These are phyloP conservation scores for Lordiphosa mommai DNA, from an alignment of 1,140 invertebrate species.

Conservation along the genomic window DNA sequence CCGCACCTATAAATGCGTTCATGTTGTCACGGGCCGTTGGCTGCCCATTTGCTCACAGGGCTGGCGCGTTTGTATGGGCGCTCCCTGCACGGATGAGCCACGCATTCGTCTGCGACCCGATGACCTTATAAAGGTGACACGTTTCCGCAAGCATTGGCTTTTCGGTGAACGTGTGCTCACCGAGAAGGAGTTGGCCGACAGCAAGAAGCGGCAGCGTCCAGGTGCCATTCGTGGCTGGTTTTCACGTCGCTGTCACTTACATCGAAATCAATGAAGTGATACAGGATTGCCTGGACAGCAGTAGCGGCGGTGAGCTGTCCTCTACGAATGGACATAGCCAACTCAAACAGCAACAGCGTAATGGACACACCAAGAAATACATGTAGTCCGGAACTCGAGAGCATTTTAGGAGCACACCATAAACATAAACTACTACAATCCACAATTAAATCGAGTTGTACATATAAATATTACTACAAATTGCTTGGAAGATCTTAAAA, in stretches of 20 bases:
- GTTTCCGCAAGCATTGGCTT: slow-evolving; percentile 92
- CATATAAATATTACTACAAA: slow-evolving; percentile 27
- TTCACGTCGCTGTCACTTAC: slow-evolving; percentile 86
- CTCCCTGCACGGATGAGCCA: slow-evolving; percentile 92
- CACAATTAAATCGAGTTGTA: slow-evolving; percentile 19
- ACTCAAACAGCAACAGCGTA: slow-evolving; percentile 34
- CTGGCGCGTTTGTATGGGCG: slow-evolving; percentile 85
- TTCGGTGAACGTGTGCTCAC: slow-evolving; percentile 86
- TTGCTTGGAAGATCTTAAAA: slow-evolving; percentile 15
- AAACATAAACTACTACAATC: not conserved
- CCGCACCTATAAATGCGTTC: slow-evolving; percentile 85
- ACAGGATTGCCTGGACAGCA: slow-evolving; percentile 28
- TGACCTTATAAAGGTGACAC: slow-evolving; percentile 90
- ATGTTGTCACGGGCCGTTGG: slow-evolving; percentile 87
- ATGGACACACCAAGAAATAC: slow-evolving; percentile 52
- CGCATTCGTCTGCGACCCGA: slow-evolving; percentile 87
- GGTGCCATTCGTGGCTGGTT: slow-evolving; percentile 88
- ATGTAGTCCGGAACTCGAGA: slow-evolving; percentile 27
- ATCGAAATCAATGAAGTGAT: slow-evolving; percentile 81
- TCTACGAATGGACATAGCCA: slow-evolving; percentile 31
- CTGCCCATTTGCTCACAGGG: slow-evolving; percentile 88
- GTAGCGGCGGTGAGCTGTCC: slow-evolving; percentile 8
- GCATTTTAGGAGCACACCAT: slow-evolving; percentile 7
- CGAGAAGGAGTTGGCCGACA: slow-evolving; percentile 17
- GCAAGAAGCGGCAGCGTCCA: slow-evolving; percentile 48